Evolutionary conservation across 2,113 vertebrate genomes (phyloP), one percentile per base, ranked within the genome.

Genomic region (Taxidea taxus): DNA sequence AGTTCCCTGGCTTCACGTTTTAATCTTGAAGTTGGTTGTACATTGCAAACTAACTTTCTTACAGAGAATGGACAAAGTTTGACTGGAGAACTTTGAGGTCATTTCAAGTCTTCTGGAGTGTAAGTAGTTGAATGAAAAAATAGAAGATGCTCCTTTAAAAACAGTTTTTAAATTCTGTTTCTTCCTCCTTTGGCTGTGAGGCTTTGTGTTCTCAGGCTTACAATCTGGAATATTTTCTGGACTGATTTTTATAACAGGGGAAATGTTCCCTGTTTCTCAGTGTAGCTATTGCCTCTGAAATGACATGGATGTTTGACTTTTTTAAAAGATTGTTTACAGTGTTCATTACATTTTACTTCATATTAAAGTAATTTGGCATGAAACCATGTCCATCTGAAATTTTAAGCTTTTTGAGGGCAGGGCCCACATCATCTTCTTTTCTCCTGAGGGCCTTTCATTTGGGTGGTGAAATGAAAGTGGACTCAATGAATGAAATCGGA

Each of bases 1-100:
- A 37, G 14, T 78, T 91, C 44, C 44, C 14, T 87, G 0, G 3
- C 31, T 94, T 96, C 25, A 23, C 13, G 64, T 94, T 96, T 90
- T 85, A 87, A 77, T 81, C 54, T 81, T 13, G 20, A 62, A n/a
- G 2, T 94, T 91, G 34, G 29, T 49, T 42, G 4, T 83, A 13
- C 74, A 23, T 96, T 96, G 86, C 49, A 90, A 95, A 81, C 37
- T 64, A 80, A 21, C n/a, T 96, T 92, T 83, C 34, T 91, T 31
- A 60, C 11, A 87, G 66, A 97, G 23, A 89, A 44, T 39, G 23
- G 18, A 51, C 1, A n/a, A 88, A 68, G 15, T 93, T 94, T 89
- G 56, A 54, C 14, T 37, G 34, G 18, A 94, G 78, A 90, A 96
- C 72, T 89, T 86, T 93, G 25, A 72, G 70, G 13, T 56, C 62